These are phyloP conservation scores for Thereva nobilitata DNA, from an alignment of 2,888 invertebrate genomes.

Conservation along the genomic window DNA sequence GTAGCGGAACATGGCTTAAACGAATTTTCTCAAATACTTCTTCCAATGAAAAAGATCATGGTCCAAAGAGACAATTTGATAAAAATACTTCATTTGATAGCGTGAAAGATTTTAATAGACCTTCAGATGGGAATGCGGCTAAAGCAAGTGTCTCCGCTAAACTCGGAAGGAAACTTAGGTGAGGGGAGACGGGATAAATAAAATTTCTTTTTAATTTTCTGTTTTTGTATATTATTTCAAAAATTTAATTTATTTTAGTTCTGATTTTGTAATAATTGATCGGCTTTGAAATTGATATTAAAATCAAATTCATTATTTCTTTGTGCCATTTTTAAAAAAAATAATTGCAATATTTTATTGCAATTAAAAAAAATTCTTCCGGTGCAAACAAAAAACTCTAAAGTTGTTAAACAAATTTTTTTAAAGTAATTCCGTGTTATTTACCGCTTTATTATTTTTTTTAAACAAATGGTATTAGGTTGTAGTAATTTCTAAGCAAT, in stretches of 20 bases:
- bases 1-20: constrained; percentile 56
- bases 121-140: constrained; percentile 53
- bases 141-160: constrained; percentile 51
- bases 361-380: too few species aligned
- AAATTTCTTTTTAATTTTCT: constrained; percentile 20
- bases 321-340: too few species aligned
- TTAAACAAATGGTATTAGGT: too few species aligned
- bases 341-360: too few species aligned
- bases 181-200: constrained; percentile 51
- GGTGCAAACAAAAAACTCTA: too few species aligned
- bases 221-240: constrained; percentile 6
- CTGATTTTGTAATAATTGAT: not conserved
- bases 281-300: too few species aligned
- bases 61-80: constrained; percentile 51
- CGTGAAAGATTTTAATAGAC: constrained; percentile 57
- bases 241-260: constrained; percentile 1
- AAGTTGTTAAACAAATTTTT: too few species aligned
- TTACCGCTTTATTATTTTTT: too few species aligned
- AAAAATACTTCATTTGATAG: constrained; percentile 49
- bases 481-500: too few species aligned
- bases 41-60: constrained; percentile 38
- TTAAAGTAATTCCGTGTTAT: too few species aligned
- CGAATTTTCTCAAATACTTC: constrained; percentile 54
- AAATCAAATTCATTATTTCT: too few species aligned
- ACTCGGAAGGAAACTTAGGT: constrained; percentile 60